Evolutionary conservation across 2,888 invertebrate species (phyloP), one percentile per base, ranked within the genome.

Genomic region (Dinocampus coccinellae): DNA sequence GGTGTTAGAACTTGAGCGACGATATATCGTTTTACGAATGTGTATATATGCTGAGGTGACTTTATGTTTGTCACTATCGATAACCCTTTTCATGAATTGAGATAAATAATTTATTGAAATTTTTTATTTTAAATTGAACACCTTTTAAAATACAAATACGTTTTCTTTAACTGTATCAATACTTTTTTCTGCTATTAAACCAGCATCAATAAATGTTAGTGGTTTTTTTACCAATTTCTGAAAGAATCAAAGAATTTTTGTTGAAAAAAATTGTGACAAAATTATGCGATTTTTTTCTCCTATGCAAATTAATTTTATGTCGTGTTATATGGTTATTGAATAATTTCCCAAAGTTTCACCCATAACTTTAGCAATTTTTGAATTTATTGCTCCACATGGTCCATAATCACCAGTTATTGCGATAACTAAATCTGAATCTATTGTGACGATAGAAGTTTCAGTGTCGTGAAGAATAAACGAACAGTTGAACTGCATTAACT

Each of bases 381-480:
- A 95, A 90, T 99, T 99, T 0, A 98, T 95, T 33, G 96, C 99
- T 62, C 99, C 99, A 88, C 99, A 99, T 1, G 99, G 91, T 87
- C 99, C 97, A 91, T 98, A 93, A 89, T 99, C 99, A 47, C 99
- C 99, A 53, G 98, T 97, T 83, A 99, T 92, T 2, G 98, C 98
- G 73, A 99, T 91, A 67, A 95, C 86, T 58, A 97, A 89, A 83
- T 93, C 92, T 83, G n/a, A 6, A 57, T 94, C 93, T 0, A 92
- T 92, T 64, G 92, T 91, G 72, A 90, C 90, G 10, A 91, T 90
- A 0, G 91, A 88, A 0, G 91, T 86, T n/a, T 89, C 85, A 22
- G 89, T 85, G 20, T 75, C 92, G 92, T 39, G 97, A 93, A 57
- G 98, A 99, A 75, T 92, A 89, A 33, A 99, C 99, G 80, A 97